A percentile compares a stretch with the other conserved stretches of the same genome.
Evolutionary conservation across 2,888 invertebrate genomes (phyloP).

Genomic region (Lymantria dispar): DNA sequence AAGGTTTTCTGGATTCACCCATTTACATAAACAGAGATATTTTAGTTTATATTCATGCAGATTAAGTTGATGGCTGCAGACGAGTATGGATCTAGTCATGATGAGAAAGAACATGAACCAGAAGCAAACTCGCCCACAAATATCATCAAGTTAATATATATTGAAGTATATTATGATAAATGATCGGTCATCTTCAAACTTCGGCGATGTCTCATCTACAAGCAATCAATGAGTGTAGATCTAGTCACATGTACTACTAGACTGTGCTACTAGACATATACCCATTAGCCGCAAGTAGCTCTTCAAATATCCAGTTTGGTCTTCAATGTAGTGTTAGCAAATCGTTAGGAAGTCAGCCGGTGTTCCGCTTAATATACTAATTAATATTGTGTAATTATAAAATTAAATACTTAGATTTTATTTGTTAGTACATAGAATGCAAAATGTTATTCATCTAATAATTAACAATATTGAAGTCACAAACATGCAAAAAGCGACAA

Average conservation of each 20-base stretch:
- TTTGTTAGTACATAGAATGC: too few relatives aligned
- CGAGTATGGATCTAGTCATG: conserved; percentile 96
- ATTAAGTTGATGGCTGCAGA: conserved; percentile 86
- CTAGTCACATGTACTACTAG: conserved; percentile 86
- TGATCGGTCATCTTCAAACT: neutral
- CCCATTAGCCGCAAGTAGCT: conserved; percentile 80
- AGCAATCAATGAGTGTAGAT: conserved; percentile 93
- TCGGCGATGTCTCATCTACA: conserved; percentile 32
- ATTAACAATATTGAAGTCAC: too few relatives aligned
- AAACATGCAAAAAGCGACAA: neutral
- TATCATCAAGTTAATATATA: conserved; percentile 74
- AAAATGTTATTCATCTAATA: too few relatives aligned
- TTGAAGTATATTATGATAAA: neutral
- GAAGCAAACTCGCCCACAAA: conserved; percentile 92
- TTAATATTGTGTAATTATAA: too few relatives aligned
- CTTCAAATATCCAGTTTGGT: neutral
- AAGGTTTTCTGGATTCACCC: too few relatives aligned
- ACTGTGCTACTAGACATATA: conserved; percentile 88
- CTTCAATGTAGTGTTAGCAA: neutral
- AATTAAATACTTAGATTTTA: too few relatives aligned
- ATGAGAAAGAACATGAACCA: conserved; percentile 84
- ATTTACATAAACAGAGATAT: too few relatives aligned
- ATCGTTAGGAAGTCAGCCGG: too few relatives aligned
- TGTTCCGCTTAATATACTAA: too few relatives aligned
- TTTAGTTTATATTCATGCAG: conserved; percentile 25